phyloP scores from a whole-genome alignment of 2,113 vertebrate species.

The Dipodomys ordii region DNA sequence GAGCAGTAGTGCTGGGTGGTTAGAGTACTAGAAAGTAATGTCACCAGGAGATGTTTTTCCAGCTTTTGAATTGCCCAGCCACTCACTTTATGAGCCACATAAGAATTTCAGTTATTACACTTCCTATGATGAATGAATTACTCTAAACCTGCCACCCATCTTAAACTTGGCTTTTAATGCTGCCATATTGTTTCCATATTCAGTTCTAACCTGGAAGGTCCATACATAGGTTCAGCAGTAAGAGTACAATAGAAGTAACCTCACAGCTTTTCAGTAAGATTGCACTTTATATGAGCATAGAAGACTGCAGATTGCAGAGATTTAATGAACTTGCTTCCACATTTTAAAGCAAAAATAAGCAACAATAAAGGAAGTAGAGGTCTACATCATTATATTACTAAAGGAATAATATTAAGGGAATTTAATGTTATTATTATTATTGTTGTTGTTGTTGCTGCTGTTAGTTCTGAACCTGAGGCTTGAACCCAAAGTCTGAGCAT shows the following conservation, averaged over 20 bases:
- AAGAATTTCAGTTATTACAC: background rate
- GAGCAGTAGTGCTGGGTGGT: background rate
- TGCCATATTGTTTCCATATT: conserved; percentile 2
- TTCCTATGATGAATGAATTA: background rate
- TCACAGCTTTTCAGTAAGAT: background rate
- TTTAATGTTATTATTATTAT: background rate
- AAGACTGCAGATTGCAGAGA: background rate
- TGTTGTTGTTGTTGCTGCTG: too few relatives aligned
- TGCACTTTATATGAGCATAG: background rate
- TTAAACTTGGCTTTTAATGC: background rate
- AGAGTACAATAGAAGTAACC: background rate
- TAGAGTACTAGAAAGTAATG: too few relatives aligned
- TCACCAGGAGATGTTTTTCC: background rate
- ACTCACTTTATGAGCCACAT: background rate
- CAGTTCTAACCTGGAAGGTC: background rate
- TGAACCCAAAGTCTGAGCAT: too few relatives aligned
- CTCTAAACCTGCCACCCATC: background rate
- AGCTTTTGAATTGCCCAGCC: background rate
- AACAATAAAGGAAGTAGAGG: background rate
- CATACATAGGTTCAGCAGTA: background rate
- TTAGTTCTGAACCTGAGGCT: too few relatives aligned
- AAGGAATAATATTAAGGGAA: background rate
- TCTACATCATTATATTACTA: background rate
- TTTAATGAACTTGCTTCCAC: background rate
- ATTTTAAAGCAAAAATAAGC: conserved; percentile 19